Evolutionary conservation across 64 coral and sea anemone species (phyloP).

Genomic region (Montipora capricornis): DNA sequence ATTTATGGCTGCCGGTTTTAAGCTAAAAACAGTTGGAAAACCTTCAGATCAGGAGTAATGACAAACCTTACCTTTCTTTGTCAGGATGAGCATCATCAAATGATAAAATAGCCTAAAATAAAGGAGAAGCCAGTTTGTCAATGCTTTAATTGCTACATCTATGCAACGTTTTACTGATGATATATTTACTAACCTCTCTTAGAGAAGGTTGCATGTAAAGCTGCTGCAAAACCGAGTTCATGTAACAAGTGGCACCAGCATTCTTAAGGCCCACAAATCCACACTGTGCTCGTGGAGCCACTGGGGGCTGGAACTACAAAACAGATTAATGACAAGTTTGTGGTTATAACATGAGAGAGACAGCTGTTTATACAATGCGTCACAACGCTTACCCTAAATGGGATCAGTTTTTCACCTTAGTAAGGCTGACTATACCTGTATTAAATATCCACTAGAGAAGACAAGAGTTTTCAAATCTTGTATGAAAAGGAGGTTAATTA

Average conservation of each 20-base stretch:
- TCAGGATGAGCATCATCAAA: conserved; percentile 45
- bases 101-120: conserved; percentile 27
- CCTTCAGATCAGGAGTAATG: neutral
- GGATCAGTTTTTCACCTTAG: no score
- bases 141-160: neutral
- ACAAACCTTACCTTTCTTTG: conserved; percentile 35
- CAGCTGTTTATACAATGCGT: no score
- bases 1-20: no score
- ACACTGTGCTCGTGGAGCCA: conserved; percentile 86
- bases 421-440: no score
- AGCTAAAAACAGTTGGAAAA: no score
- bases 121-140: neutral
- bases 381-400: no score
- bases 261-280: conserved; percentile 98
- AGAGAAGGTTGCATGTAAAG: conserved; percentile 94
- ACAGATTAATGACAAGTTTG: neutral
- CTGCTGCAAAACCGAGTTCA: conserved; percentile 99
- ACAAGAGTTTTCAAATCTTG: no score
- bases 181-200: conserved; percentile 62
- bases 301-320: conserved; percentile 92
- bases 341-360: neutral
- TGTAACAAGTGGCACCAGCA: conserved; percentile 98
- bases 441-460: no score
- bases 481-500: no score
- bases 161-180: neutral